Evolutionary conservation across 2,797 vertebrate species (phyloP).

Genomic region (Esox lucius): DNA sequence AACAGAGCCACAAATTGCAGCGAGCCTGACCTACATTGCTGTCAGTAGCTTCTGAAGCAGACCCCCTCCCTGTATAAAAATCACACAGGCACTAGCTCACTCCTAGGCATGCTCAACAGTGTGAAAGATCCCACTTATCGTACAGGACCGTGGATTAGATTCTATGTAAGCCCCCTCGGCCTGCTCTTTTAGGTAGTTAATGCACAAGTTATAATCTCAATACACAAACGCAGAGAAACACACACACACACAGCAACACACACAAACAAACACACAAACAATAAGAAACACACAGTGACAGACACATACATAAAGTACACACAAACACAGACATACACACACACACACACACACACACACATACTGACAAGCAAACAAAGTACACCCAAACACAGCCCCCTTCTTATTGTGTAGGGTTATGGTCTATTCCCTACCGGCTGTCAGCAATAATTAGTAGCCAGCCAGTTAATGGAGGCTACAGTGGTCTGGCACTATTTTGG

Average conservation of each 20-base stretch:
- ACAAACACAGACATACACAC: neutral
- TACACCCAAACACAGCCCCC: conserved; percentile 13
- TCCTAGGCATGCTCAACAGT: conserved; percentile 54
- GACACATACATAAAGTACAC: neutral
- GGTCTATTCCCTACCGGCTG: conserved; percentile 47
- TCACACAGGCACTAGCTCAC: neutral
- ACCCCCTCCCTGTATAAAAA: conserved; percentile 9
- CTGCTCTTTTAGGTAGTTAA: conserved; percentile 65
- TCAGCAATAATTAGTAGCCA: conserved; percentile 68
- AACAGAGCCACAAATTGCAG: conserved; percentile 53
- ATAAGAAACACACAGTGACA: neutral
- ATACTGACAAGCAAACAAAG: no score
- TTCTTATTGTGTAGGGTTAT: conserved; percentile 18
- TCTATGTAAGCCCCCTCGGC: conserved; percentile 62
- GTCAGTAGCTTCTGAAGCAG: conserved; percentile 23
- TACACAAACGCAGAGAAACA: no score
- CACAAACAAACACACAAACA: neutral
- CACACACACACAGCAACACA: conserved; percentile 1
- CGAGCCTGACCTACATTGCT: conserved; percentile 68
- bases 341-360: conserved; percentile 6
- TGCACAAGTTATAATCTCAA: conserved; percentile 61
- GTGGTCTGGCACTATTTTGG: conserved; percentile 65
- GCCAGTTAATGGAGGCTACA: conserved; percentile 67
- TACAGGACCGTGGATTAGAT: conserved; percentile 65
- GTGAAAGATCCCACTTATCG: conserved; percentile 62